Percentiles rank a stretch among this genome's conserved stretches.
These are phyloP conservation scores for Oreamnos americanus DNA, from an alignment of 2,113 vertebrate species.

Conservation along the genomic window DNA sequence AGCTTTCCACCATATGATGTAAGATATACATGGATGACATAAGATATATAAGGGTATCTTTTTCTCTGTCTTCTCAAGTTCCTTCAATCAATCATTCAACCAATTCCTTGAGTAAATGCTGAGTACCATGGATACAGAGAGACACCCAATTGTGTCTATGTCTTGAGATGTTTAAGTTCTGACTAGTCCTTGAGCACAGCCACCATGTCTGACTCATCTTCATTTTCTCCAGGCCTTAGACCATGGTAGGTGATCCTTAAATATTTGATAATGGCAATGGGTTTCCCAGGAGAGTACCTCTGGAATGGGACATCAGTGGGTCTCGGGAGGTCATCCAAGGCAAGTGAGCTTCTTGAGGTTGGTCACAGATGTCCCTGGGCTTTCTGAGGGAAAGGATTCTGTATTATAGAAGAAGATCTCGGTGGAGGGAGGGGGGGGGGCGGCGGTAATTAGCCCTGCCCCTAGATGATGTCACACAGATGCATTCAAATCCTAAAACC, in stretches of 20 bases:
- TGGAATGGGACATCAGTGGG: background rate
- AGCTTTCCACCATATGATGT: background rate
- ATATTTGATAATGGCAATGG: background rate
- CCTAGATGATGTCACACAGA: background rate
- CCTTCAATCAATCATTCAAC: background rate
- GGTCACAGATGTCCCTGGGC: background rate
- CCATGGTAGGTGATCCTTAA: background rate
- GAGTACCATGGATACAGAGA: background rate
- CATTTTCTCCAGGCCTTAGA: background rate
- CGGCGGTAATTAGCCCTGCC: background rate
- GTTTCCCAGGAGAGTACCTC: background rate
- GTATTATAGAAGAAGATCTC: background rate
- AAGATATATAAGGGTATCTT: background rate
- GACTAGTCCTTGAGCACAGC: background rate
- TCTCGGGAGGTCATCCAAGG: background rate
- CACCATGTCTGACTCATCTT: background rate
- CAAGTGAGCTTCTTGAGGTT: background rate
- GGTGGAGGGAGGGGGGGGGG: accelerated
- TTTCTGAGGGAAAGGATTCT: conserved; percentile 17
- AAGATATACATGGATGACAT: background rate
- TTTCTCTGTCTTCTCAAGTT: background rate
- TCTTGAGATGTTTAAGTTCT: background rate
- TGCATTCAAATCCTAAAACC: background rate
- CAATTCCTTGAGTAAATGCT: background rate
- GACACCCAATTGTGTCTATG: background rate